Base-by-base conservation (phyloP, 2,888 invertebrate species). In the Chironomus tentans region DNA sequence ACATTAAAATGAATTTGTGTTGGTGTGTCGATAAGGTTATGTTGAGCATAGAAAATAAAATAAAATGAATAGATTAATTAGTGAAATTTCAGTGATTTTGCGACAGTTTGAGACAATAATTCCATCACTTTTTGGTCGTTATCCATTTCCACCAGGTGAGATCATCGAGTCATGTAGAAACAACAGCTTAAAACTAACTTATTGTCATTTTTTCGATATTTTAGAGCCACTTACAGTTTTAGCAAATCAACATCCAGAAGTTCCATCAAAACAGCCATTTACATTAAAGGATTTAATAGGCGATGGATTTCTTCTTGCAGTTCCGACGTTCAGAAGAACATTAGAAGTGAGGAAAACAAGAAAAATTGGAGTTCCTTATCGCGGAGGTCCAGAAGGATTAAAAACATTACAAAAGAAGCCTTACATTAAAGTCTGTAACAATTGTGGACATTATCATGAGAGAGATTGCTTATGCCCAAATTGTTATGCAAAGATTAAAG, bases 401-500 rank as follows among this genome's bases (percentile, higher is more conserved):
- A 94, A 95, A 83, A 87, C 90, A 78, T 81, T 92, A 13, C 85
- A 86, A 24, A 90, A 92, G 0, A 94, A 92, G 82, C 90, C 85
- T 3, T 89, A 92, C 82, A 85, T 97, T 46, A 85, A 90, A 78
- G 87, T 88, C 0, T 97, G 97, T 81, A 85, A 88, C 78, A 88
- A 88, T 68, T 97, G 97, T 84, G 97, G 97, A 0, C 89, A 93
- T 82, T 88, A 92, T 83, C 89, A 94, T 82, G 92, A 95, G 84
- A 86, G 87, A 76, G 90, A 91, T 69, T 86, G 89, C 70, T 85
- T 97, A 68, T 97, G 97, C 84, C 96, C 89, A 61, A 87, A 92
- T 79, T 97, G 97, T 82, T 97, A 97, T 81, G 88, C 89, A 72
- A 92, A 88, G 85, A 90, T 96, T 0, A 90, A 90, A 79, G 84